Base-by-base conservation (phyloP, 1,140 invertebrate genomes). In the Heliconius nattereri region DNA sequence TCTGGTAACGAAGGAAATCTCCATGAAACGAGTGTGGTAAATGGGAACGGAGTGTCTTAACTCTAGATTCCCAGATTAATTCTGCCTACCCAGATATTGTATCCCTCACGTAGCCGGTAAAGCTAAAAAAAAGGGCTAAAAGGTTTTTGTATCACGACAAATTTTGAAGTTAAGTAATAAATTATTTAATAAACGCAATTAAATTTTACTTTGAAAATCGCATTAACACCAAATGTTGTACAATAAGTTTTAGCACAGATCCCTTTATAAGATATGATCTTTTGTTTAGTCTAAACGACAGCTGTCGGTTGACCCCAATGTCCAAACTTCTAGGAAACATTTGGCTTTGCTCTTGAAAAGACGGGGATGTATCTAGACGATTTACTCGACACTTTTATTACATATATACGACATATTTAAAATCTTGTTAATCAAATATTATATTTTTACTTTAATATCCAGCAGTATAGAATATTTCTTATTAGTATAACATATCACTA, bases 251-350 rank as follows among this genome's bases (percentile, higher is more conserved):
- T 26, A n/a, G 7, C 23, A 60, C 57, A 26, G 23, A 45, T 29
- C 32, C 19, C 54, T 66, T 76, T 57, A 76, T 70, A 76, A 76
- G 60, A 76, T 76, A 76, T 76, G 57, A 76, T 70, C 57, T 70
- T 76, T 70, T 60, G 75, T 76, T 70, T 76, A 40, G 19, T 66
- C 11, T 70, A 76, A 76, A 23, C 75, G 60, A 70, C 75, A 76
- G 32, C 75, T 76, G 73, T 57, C 26, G 37, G 35, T 60, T 66
- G 75, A 76, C 75, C 75, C 35, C 75, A 76, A 70, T 54, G 57
- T 70, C 57, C 35, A 76, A 76, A 70, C 40, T 76, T 76, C 11
- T 26, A 60, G n/a, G 75, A n/a, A 70, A 70, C 52, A 40, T 37
- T 45, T 76, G 29, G 35, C n/a, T 70, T 26, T 26, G 37, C 29